A percentile compares a stretch with the other conserved stretches of the same genome.
Conservation (phyloP, 2,113 vertebrate genomes). For the Pangasianodon hypophthalmus region DNA sequence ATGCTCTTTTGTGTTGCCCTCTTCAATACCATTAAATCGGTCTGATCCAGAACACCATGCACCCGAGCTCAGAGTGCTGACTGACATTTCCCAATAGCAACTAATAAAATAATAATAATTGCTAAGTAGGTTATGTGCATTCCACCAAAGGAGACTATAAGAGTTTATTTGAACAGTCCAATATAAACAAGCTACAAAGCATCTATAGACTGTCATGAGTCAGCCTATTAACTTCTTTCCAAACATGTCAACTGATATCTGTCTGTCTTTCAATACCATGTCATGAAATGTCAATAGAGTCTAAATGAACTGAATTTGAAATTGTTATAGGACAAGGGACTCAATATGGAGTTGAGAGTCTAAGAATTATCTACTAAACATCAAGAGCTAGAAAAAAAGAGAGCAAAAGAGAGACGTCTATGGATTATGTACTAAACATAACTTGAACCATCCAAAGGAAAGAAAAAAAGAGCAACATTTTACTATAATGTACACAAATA, state of each 20-base stretch:
- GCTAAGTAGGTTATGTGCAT: neutral
- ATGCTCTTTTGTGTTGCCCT: conserved; percentile 2
- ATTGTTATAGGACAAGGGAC: neutral
- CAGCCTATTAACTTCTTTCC: neutral
- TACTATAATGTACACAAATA: neutral
- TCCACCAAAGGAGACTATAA: neutral
- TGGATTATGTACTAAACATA: neutral
- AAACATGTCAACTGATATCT: neutral
- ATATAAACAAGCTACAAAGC: neutral
- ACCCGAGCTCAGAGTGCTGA: neutral
- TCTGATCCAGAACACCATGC: neutral
- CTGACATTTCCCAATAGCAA: neutral
- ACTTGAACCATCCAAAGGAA: neutral
- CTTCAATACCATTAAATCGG: conserved; percentile 3
- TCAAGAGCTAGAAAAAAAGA: neutral
- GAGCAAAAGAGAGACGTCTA: neutral
- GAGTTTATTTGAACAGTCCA: neutral
- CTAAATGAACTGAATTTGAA: neutral
- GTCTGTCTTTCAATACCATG: neutral
- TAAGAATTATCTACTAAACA: neutral
- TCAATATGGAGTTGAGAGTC: neutral
- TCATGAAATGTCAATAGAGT: neutral
- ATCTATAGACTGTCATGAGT: neutral
- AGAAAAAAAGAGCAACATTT: neutral
- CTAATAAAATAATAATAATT: neutral